Evolutionary conservation across 1,140 invertebrate genomes (phyloP).

Genomic region (Sitobion miscanthi): DNA sequence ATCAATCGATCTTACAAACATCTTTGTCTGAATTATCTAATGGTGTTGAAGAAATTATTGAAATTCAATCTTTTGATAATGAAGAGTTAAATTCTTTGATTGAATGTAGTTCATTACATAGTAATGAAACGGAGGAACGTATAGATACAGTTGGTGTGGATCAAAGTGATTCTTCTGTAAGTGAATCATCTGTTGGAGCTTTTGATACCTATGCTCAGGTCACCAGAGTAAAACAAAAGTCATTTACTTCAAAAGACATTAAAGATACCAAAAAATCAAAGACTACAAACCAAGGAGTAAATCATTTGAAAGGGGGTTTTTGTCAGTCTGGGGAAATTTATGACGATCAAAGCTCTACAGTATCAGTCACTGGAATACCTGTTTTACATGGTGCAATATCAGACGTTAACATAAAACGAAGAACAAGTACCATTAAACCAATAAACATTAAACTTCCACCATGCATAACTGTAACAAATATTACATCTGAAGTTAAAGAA

Average conservation of each 20-base stretch:
- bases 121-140: not conserved
- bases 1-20: constrained; percentile 24
- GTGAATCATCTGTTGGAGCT: constrained; percentile 13
- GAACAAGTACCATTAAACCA: not conserved
- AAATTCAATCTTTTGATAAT: constrained; percentile 42
- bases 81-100: constrained; percentile 38
- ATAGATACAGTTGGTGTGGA: not conserved
- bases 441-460: not conserved
- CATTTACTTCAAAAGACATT: not conserved
- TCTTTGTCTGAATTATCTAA: constrained; percentile 38
- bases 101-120: constrained; percentile 19
- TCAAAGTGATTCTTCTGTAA: constrained; percentile 9
- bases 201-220: constrained; percentile 43
- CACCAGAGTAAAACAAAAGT: not conserved
- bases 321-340: constrained; percentile 7
- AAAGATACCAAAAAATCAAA: not conserved
- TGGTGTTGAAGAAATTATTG: constrained; percentile 36
- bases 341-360: not conserved
- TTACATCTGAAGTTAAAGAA: not conserved
- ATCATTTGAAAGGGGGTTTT: not conserved
- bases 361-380: constrained; percentile 40
- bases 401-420: not conserved
- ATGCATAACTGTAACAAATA: not conserved
- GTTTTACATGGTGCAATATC: constrained; percentile 21
- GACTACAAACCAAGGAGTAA: not conserved